Percentiles rank a stretch among this genome's conserved stretches.
Conservation (phyloP, 2,888 invertebrate species). For the Thymelicus acteon region DNA sequence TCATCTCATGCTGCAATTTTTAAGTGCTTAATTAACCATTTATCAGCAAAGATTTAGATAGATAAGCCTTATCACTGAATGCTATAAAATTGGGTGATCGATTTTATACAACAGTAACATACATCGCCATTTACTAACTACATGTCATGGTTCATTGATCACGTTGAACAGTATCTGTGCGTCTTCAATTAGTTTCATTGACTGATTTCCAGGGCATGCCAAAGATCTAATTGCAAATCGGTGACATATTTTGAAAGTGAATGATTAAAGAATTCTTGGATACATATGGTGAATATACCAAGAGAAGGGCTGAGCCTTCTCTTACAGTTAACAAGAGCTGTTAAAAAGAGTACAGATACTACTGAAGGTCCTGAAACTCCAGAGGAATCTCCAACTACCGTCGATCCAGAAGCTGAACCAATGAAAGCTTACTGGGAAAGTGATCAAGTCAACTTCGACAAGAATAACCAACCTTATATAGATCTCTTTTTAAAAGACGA, state of each 20-base stretch:
- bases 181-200: constrained; percentile 83
- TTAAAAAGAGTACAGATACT: constrained; percentile 58
- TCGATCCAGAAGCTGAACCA: constrained; percentile 61
- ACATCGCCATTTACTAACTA: constrained; percentile 60
- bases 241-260: constrained; percentile 73
- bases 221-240: constrained; percentile 72
- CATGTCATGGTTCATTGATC: constrained; percentile 57
- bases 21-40: constrained; percentile 62
- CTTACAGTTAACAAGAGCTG: constrained; percentile 64
- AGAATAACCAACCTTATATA: constrained; percentile 67
- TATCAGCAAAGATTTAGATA: constrained; percentile 69
- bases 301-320: constrained; percentile 79
- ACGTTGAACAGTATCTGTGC: constrained; percentile 78
- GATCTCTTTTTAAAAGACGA: constrained; percentile 70
- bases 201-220: constrained; percentile 83
- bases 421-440: constrained; percentile 80
- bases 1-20: constrained; percentile 50
- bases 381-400: constrained; percentile 49
- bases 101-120: constrained; percentile 61
- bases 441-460: constrained; percentile 64
- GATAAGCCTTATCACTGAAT: constrained; percentile 50
- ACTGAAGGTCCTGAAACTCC: constrained; percentile 60
- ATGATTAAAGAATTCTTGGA: constrained; percentile 63
- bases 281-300: constrained; percentile 78
- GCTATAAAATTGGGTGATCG: constrained; percentile 60